These are phyloP conservation scores for Parnassius glacialis DNA, from an alignment of 2,888 invertebrate species.

Conservation along the genomic window DNA sequence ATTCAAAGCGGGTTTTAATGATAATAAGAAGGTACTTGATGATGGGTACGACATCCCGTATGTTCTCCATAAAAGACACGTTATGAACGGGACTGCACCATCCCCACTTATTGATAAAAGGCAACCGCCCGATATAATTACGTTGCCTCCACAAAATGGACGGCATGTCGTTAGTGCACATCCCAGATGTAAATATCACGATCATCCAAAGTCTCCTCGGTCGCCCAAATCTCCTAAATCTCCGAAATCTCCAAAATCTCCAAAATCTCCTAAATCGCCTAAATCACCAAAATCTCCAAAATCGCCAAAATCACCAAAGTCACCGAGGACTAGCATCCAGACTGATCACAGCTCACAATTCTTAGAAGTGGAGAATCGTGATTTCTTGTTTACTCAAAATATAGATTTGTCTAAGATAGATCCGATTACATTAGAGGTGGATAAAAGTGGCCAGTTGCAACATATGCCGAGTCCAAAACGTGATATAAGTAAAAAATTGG, in stretches of 20 bases:
- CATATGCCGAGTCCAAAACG: constrained; percentile 86
- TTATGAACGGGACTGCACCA: constrained; percentile 91
- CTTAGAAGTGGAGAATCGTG: constrained; percentile 77
- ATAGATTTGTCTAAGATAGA: constrained; percentile 88
- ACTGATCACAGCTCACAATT: constrained; percentile 71
- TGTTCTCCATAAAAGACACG: constrained; percentile 90
- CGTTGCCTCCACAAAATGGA: constrained; percentile 71
- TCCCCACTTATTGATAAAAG: constrained; percentile 74
- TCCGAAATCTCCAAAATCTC: constrained; percentile 83
- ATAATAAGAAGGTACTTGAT: constrained; percentile 67
- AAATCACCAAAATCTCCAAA: constrained; percentile 81
- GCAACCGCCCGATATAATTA: constrained; percentile 69
- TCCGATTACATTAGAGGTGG: constrained; percentile 86
- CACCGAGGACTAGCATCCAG: constrained; percentile 72
- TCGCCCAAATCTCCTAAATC: constrained; percentile 83
- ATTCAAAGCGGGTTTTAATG: constrained; percentile 78
- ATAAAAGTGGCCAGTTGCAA: constrained; percentile 83
- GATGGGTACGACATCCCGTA: constrained; percentile 90
- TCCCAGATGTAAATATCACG: constrained; percentile 74
- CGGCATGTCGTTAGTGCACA: constrained; percentile 71
- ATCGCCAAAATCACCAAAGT: constrained; percentile 76
- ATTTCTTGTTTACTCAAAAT: constrained; percentile 87
- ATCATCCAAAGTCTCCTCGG: constrained; percentile 59
- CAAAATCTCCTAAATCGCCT: constrained; percentile 80
- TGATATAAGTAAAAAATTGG: constrained; percentile 85